These are phyloP conservation scores for Platalea minor DNA, from an alignment of 2,797 vertebrate genomes.

Conservation along the genomic window DNA sequence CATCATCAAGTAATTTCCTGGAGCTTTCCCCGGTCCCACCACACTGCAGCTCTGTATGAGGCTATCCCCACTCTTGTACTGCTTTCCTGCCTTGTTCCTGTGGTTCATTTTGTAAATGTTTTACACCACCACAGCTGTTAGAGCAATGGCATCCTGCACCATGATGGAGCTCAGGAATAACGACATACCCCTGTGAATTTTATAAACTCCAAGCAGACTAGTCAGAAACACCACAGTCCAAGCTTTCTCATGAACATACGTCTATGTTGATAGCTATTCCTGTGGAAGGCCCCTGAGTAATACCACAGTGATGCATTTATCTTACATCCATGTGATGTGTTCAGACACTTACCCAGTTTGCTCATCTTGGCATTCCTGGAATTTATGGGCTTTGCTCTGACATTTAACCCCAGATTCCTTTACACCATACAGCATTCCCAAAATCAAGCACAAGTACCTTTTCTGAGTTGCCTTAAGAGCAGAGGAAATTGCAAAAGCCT, in stretches of 20 bases:
- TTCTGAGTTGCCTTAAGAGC: not conserved
- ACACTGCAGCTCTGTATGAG: not conserved
- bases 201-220: not conserved
- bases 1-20: not conserved
- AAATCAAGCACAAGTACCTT: not conserved
- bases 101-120: not conserved
- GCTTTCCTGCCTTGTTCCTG: not conserved
- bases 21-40: rapidly evolving
- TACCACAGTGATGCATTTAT: not conserved
- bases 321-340: not conserved
- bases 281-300: not conserved
- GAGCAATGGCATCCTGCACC: not conserved
- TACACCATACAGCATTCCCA: rapidly evolving
- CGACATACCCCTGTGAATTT: not conserved
- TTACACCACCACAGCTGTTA: not conserved
- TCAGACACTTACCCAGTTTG: not conserved
- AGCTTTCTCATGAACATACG: rapidly evolving
- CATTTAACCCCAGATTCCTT: not conserved
- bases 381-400: not conserved
- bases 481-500: not conserved
- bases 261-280: not conserved
- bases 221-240: not conserved
- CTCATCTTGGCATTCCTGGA: not conserved
- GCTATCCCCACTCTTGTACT: not conserved
- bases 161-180: not conserved